Conservation (phyloP, 2,888 invertebrate genomes). For the Nomada ferruginata region DNA sequence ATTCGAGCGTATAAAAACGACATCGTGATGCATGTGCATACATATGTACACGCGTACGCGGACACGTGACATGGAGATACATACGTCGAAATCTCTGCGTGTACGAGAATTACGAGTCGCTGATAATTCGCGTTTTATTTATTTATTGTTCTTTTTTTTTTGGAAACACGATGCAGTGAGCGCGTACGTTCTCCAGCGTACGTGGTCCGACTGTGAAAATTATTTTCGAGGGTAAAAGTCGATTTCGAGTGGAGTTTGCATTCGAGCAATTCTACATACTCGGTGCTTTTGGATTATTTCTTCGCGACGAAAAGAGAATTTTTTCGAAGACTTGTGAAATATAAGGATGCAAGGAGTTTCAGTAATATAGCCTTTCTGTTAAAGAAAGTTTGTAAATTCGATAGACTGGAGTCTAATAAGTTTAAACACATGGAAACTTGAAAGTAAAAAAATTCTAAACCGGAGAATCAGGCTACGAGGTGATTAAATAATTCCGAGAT, state of each 20-base stretch:
- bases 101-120: neutral
- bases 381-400: neutral
- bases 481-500: too few relatives aligned
- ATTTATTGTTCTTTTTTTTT: conserved; percentile 1
- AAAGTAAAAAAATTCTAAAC: neutral
- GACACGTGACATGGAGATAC: conserved; percentile 24
- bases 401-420: neutral
- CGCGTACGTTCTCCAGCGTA: conserved; percentile 5
- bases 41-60: conserved; percentile 42
- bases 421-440: neutral
- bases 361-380: too few relatives aligned
- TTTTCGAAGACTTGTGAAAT: too few relatives aligned
- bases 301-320: too few relatives aligned
- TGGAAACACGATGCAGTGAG: conserved; percentile 3
- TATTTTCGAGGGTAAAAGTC: neutral
- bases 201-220: conserved; percentile 4
- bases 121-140: neutral
- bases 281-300: too few relatives aligned
- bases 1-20: conserved; percentile 68
- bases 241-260: too few relatives aligned
- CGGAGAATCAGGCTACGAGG: too few relatives aligned
- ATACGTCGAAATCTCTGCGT: neutral
- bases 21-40: conserved; percentile 69
- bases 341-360: too few relatives aligned
- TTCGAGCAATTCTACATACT: too few relatives aligned